Evolutionary conservation across 2,888 invertebrate species (phyloP).

Genomic region (Chrysolina haemoptera): DNA sequence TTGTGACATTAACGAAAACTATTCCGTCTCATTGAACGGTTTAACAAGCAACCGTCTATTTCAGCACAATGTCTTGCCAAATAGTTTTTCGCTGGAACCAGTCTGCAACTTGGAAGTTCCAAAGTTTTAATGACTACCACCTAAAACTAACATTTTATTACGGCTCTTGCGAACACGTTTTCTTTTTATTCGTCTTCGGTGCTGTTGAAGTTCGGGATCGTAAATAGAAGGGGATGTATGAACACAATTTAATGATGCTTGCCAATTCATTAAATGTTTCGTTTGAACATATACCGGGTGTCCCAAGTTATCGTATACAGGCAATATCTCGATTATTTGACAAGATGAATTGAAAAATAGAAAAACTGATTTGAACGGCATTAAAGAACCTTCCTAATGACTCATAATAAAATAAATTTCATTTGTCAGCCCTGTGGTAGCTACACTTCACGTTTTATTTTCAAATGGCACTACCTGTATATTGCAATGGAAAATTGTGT

Average conservation of each 20-base stretch:
- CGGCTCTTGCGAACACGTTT: constrained; percentile 19
- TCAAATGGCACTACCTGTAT: too few relatives aligned
- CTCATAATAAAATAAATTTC: too few relatives aligned
- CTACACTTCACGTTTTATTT: too few relatives aligned
- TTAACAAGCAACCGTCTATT: constrained; percentile 27
- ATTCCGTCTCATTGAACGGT: constrained; percentile 6
- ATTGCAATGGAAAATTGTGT: too few relatives aligned
- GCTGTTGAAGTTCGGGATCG: constrained; percentile 28
- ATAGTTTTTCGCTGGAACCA: constrained; percentile 22
- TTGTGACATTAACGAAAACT: constrained; percentile 2
- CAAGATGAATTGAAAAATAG: too few relatives aligned
- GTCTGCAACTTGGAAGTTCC: constrained; percentile 27
- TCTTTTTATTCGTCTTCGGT: constrained; percentile 25
- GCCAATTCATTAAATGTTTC: constrained; percentile 1
- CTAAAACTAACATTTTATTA: constrained; percentile 34
- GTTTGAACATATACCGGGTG: neutral
- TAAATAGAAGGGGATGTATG: constrained; percentile 20
- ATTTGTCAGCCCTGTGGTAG: too few relatives aligned
- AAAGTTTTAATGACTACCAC: constrained; percentile 30
- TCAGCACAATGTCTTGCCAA: constrained; percentile 32
- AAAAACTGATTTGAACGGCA: too few relatives aligned
- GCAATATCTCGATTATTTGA: too few relatives aligned
- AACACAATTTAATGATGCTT: constrained; percentile 11
- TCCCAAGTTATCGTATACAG: too few relatives aligned
- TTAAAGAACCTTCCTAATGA: too few relatives aligned